A percentile compares a stretch with the other conserved stretches of the same genome.
These are phyloP conservation scores for Chrysoperla carnea DNA, from an alignment of 1,140 invertebrate genomes.

Conservation along the genomic window DNA sequence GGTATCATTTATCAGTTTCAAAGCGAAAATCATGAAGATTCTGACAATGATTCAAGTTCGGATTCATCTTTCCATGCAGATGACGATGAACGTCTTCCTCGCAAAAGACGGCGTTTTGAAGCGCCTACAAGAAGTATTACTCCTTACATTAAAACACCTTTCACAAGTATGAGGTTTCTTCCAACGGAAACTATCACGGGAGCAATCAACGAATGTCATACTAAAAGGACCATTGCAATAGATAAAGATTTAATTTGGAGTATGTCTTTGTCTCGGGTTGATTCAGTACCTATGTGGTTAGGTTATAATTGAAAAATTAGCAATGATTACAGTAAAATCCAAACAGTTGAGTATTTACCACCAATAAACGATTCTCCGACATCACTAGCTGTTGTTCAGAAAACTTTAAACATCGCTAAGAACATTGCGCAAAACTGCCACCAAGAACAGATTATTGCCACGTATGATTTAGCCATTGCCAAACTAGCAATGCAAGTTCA, in stretches of 20 bases:
- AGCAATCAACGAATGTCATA: not conserved
- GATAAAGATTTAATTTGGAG: conserved; percentile 15
- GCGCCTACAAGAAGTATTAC: conserved; percentile 7
- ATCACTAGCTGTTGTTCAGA: no score
- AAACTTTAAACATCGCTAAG: no score
- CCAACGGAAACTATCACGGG: conserved; percentile 3
- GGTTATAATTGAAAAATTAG: no score
- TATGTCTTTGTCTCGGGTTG: conserved; percentile 8
- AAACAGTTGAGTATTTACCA: no score
- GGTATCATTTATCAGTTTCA: conserved; percentile 22
- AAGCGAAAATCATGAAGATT: not conserved
- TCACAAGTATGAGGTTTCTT: conserved; percentile 2
- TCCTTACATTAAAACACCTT: conserved; percentile 7
- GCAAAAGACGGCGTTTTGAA: conserved; percentile 10
- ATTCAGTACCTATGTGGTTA: conserved; percentile 9
- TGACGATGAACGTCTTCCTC: conserved; percentile 1
- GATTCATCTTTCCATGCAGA: conserved; percentile 1
- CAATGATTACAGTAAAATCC: no score
- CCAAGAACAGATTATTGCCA: no score
- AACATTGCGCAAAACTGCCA: no score
- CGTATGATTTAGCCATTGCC: no score
- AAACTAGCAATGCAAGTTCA: no score
- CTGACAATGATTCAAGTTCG: not conserved
- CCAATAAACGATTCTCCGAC: no score
- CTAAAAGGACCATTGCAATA: conserved; percentile 10